Conservation (phyloP, 2,888 invertebrate species). For the Mesorhabditis sp. region DNA sequence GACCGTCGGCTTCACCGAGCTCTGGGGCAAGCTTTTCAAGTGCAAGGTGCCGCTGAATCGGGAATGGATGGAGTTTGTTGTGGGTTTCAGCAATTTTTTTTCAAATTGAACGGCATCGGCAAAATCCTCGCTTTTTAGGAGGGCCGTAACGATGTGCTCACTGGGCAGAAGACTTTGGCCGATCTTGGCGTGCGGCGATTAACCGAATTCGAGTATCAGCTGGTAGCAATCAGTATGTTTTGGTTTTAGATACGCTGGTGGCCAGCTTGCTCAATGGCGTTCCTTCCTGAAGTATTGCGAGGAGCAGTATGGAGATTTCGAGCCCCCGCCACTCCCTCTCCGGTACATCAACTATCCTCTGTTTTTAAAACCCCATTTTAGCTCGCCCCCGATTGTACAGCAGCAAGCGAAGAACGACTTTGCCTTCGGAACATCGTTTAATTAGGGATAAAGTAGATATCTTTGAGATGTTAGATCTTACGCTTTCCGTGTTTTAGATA, state of each 20-base stretch:
- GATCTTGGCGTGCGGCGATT: slow-evolving; percentile 61
- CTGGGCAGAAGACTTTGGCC: slow-evolving; percentile 58
- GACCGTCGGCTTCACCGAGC: slow-evolving; percentile 35
- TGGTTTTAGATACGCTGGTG: slow-evolving; percentile 33
- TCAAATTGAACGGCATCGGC: neutral
- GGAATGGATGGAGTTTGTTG: slow-evolving; percentile 56
- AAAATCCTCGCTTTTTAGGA: slow-evolving; percentile 56
- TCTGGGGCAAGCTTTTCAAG: slow-evolving; percentile 48
- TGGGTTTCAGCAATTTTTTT: slow-evolving; percentile 23
- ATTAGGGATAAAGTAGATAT: neutral
- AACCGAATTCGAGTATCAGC: slow-evolving; percentile 56
- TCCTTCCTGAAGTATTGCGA: slow-evolving; percentile 50
- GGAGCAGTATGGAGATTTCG: slow-evolving; percentile 47
- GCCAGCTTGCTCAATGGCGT: slow-evolving; percentile 38
- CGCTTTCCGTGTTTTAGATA: too few relatives aligned
- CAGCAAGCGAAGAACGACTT: slow-evolving; percentile 10
- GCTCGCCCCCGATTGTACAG: slow-evolving; percentile 22
- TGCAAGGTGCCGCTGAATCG: slow-evolving; percentile 43
- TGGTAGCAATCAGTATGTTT: slow-evolving; percentile 19
- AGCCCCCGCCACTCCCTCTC: slow-evolving; percentile 48
- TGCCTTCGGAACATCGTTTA: slow-evolving; percentile 4
- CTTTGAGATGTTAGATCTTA: too few relatives aligned
- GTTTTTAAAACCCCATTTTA: slow-evolving; percentile 8
- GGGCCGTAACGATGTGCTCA: slow-evolving; percentile 58
- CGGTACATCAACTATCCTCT: slow-evolving; percentile 11